These are phyloP conservation scores for Psammodynastes pulverulentus DNA, from an alignment of 2,113 vertebrate species.

Conservation along the genomic window DNA sequence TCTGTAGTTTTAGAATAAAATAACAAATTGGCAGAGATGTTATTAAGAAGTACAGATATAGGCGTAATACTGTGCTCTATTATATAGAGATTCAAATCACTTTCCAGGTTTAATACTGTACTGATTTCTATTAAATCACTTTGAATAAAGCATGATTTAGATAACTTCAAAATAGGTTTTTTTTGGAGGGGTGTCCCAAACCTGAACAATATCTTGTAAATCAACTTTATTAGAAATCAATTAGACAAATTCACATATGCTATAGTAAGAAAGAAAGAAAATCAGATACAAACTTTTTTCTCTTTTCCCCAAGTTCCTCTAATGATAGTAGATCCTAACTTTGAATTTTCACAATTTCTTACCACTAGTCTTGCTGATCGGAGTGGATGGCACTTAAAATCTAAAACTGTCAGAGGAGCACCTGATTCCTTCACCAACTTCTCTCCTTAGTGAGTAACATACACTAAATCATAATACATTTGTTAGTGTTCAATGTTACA, in stretches of 20 bases:
- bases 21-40: not conserved
- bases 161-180: not conserved
- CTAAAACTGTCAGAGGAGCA: not conserved
- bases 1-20: not conserved
- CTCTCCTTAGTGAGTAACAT: not conserved
- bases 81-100: not conserved
- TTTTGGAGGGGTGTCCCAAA: not conserved
- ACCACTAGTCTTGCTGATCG: not conserved
- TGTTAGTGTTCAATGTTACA: not conserved
- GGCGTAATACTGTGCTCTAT: not conserved
- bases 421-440: not conserved
- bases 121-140: not conserved
- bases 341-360: not conserved
- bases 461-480: not conserved
- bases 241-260: not conserved
- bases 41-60: not conserved
- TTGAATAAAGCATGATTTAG: not conserved
- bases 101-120: not conserved
- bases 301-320: not conserved
- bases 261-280: not conserved
- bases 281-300: not conserved
- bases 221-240: not conserved
- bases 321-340: not conserved
- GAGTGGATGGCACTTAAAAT: not conserved
- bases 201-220: conserved; percentile 1